Evolutionary conservation across 2,113 vertebrate species (phyloP).

Genomic region (Eclectus roratus): DNA sequence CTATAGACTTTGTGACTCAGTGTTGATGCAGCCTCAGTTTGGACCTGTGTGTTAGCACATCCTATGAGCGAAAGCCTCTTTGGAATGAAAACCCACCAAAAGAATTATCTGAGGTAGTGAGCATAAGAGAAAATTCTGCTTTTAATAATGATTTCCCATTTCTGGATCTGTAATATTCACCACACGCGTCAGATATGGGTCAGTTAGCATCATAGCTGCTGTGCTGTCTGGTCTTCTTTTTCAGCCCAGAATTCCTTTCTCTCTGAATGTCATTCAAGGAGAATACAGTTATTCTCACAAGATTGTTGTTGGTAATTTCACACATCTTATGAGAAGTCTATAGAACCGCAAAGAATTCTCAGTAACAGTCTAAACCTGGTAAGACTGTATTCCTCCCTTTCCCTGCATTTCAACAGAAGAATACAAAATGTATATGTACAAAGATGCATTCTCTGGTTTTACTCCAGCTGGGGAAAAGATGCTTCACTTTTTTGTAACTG

Average conservation of each 20-base stretch:
- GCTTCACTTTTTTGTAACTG: neutral
- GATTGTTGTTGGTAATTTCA: neutral
- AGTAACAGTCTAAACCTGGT: neutral
- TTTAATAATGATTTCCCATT: neutral
- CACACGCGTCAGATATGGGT: rapidly evolving
- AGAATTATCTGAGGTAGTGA: neutral
- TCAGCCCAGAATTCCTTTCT: neutral
- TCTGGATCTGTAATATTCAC: neutral
- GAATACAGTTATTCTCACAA: neutral
- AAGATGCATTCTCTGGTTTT: neutral
- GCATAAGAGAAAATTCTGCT: neutral
- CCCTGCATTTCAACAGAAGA: neutral
- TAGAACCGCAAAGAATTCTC: neutral
- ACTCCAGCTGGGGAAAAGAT: neutral
- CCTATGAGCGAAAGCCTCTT: neutral
- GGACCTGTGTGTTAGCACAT: neutral
- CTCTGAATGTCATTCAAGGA: neutral
- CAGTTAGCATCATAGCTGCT: neutral
- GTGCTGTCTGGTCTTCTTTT: neutral
- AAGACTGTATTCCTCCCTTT: neutral
- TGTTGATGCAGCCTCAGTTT: neutral
- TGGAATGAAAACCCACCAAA: neutral
- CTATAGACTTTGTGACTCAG: neutral
- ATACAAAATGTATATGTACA: neutral
- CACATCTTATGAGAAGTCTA: neutral